Conservation (phyloP, 2,888 invertebrate genomes). For the Ennomos fuscantarius region DNA sequence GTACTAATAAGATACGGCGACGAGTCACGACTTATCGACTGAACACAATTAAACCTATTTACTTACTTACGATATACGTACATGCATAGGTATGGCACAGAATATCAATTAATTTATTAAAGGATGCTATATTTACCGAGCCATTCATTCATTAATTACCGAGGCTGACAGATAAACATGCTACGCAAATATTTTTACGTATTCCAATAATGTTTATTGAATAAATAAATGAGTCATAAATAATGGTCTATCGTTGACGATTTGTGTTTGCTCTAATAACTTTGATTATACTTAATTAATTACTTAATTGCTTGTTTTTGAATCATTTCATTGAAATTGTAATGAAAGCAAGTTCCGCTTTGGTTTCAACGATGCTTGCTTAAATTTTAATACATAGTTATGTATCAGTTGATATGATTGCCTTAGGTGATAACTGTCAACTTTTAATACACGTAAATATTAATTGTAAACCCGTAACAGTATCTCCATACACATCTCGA, state of each 20-base stretch:
- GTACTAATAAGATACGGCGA: slow-evolving; percentile 67
- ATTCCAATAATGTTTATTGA: slow-evolving; percentile 22
- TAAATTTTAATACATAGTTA: no score
- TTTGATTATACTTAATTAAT: neutral
- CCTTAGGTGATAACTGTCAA: no score
- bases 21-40: slow-evolving; percentile 59
- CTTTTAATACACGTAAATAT: no score
- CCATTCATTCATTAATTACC: slow-evolving; percentile 38
- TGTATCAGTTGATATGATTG: no score
- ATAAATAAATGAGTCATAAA: slow-evolving; percentile 29
- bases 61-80: slow-evolving; percentile 34
- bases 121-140: slow-evolving; percentile 33
- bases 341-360: no score
- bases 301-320: no score
- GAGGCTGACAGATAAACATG: slow-evolving; percentile 34
- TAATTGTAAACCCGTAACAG: no score
- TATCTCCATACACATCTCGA: no score
- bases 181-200: slow-evolving; percentile 33
- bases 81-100: slow-evolving; percentile 14
- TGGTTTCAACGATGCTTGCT: no score
- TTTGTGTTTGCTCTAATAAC: neutral
- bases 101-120: slow-evolving; percentile 39
- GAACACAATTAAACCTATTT: slow-evolving; percentile 40
- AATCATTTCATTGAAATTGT: no score
- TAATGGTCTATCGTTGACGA: slow-evolving; percentile 3